Base-by-base conservation (phyloP, 2,888 invertebrate genomes). In the Dryadula phaetusa region DNA sequence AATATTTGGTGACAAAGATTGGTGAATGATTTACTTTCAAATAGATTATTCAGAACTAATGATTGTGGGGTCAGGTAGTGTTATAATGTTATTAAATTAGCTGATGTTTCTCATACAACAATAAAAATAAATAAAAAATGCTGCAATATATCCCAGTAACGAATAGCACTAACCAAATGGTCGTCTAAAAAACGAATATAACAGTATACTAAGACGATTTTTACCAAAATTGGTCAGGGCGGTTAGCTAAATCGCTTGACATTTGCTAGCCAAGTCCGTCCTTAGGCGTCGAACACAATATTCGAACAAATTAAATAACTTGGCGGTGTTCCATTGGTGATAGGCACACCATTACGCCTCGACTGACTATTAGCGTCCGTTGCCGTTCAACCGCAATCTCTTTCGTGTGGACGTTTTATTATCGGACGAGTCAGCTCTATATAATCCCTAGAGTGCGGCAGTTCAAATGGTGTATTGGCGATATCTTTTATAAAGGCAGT, bases 401-500 rank as follows among this genome's bases (percentile, higher is more conserved):
- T 90, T 84, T 87, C 85, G 87, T 87, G 89, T 90, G 87, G 88
- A 86, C 85, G 86, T 89, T 93, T 91, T 93, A 93, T 86, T 87
- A 89, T 91, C 86, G 81, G 81, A 82, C 79, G 82, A 92, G 85
- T 88, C 87, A 85, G 85, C 85, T 79, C 76, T 79, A 78, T 84
- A 87, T 90, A 92, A 91, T 90, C 89, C 86, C 80, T 77, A 75
- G 79, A 84, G 81, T 84, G 87, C 87, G 87, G 90, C 90, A 90
- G 84, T 85, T 83, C 82, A 83, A 58, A 47, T 47, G 16, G 44
- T 53, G 40, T 32, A 65, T 66, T 68, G 28, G n/a, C 62, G 53
- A 49, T 44, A 32, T 40, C 46, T 63, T 28, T 63, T 22, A 10
- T 44, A 20, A n/a, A 44, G 40, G 54, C 2, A 40, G 44, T 66